Conservation (phyloP, 2,113 vertebrate species). For the Brienomyrus brachyistius region DNA sequence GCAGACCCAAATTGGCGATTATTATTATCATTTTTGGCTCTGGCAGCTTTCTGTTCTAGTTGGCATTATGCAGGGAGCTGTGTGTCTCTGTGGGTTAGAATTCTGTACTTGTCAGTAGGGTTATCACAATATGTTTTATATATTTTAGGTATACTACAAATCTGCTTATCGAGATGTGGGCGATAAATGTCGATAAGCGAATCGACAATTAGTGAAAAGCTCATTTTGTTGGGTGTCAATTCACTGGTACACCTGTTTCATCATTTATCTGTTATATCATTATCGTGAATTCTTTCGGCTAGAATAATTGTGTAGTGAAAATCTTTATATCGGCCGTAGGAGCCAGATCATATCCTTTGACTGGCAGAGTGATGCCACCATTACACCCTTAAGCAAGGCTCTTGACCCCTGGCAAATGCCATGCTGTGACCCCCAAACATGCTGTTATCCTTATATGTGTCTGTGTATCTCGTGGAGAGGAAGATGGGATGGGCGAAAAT, state of each 20-base stretch:
- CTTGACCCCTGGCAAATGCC: not conserved
- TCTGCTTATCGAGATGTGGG: not conserved
- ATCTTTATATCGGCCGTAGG: not conserved
- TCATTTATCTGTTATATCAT: no score
- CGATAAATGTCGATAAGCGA: not conserved
- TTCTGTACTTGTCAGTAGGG: not conserved
- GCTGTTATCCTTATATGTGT: not conserved
- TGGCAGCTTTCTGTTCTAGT: not conserved
- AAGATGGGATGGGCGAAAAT: not conserved
- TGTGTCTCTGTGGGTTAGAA: not conserved
- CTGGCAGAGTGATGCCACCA: not conserved
- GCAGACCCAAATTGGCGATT: not conserved
- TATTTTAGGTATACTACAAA: not conserved
- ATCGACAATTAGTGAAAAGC: not conserved
- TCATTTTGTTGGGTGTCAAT: not conserved
- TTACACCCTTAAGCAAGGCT: not conserved
- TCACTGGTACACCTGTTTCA: not conserved
- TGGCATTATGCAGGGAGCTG: not conserved
- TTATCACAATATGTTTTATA: not conserved
- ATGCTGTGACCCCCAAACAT: not conserved
- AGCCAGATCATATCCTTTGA: not conserved
- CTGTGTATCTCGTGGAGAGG: not conserved
- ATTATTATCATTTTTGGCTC: not conserved
- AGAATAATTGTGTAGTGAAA: not conserved
- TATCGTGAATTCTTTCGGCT: not conserved